Base-by-base conservation (phyloP, 1,140 invertebrate species). In the Bombus superbus region DNA sequence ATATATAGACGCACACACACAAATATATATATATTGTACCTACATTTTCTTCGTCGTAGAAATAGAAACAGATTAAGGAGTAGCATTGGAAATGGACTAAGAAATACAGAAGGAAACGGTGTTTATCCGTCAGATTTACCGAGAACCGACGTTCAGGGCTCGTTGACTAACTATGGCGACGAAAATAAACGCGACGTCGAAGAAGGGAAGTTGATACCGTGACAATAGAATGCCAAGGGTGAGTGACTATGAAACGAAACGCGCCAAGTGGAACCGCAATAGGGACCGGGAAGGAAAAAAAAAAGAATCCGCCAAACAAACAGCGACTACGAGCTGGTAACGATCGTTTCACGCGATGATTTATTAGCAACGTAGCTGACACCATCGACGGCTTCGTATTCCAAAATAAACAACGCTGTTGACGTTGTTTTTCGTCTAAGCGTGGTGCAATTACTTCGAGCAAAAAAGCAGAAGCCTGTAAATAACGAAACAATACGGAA, bases 181-280 rank as follows among this genome's bases (percentile, higher is more conserved):
- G 28, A 77, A 62, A 62, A 40, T 76, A 38, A 57, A 59, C 25
- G 18, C 13, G 3, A 11, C 6, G 25, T 9, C 3, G 57, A 62
- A 40, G 10, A 40, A 62, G 8, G 38, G 75, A 77, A n/a, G 75
- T 42, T 42, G 53, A 77, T 62, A 77, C 15, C 75, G 75, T 62
- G 75, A 77, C 57, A 77, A 62, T 77, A 28, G 57, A 62, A 42
- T 77, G 75, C 57, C 75, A 77, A 77, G 75, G 75, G 57, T 77
- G 75, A 77, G 35, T 40, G 75, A 38, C 38, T 77, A 59, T 42
- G 35, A 62, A 77, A 75, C 73, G 32, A 57, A 53, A 77, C 75
- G 42, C 38, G 38, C 28, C 38, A 77, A 77, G 75, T 77, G 57
- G 38, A 62, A 77, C 53, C 57, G 28, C 57, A 62, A 25, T 10